phyloP scores from a whole-genome alignment of 2,113 vertebrate genomes.

The Cervus canadensis region DNA sequence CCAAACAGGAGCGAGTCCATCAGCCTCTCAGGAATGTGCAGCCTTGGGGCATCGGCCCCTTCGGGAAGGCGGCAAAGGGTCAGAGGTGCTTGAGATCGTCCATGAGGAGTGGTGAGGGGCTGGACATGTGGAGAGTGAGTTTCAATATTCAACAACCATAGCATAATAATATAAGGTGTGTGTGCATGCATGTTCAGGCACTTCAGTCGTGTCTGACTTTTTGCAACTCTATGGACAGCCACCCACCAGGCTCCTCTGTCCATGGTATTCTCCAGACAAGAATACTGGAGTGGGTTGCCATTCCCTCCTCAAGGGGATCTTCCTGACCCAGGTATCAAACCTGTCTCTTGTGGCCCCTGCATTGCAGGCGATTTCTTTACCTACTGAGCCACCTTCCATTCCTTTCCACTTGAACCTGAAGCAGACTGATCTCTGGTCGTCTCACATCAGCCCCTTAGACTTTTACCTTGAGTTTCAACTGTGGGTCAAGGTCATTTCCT shows the following conservation, averaged over 20 bases:
- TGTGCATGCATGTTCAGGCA: background rate
- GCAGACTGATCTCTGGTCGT: background rate
- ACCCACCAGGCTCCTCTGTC: background rate
- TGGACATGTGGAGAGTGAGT: background rate
- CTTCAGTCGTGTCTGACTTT: background rate
- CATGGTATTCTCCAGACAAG: background rate
- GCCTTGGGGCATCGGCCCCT: background rate
- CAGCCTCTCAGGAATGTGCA: background rate
- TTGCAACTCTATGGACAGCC: background rate
- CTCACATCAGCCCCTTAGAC: background rate
- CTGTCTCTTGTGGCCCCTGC: background rate
- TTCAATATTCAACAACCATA: background rate
- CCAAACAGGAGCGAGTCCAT: background rate
- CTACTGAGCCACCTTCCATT: background rate
- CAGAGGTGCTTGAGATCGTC: too few relatives aligned
- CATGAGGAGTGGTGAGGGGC: background rate
- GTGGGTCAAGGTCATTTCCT: background rate
- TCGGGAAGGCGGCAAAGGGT: background rate
- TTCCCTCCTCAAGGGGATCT: background rate
- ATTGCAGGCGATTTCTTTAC: background rate
- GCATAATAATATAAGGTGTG: background rate
- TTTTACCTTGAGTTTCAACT: background rate
- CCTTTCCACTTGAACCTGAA: background rate
- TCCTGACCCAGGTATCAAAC: background rate
- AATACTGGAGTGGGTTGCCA: background rate